These are phyloP conservation scores for Microplitis deprimator DNA, from an alignment of 2,888 invertebrate species.

Conservation along the genomic window DNA sequence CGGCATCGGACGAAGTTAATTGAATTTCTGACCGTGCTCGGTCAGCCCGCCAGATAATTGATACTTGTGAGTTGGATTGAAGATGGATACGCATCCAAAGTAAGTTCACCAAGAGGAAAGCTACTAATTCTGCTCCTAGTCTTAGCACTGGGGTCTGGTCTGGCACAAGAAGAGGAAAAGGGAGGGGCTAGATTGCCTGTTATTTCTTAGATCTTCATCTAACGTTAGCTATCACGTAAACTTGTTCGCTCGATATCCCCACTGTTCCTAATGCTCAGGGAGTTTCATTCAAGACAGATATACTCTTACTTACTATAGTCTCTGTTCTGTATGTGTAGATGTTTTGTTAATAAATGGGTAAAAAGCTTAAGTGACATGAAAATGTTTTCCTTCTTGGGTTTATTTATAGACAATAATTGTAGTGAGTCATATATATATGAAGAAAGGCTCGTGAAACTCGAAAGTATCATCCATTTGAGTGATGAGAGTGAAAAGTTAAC, in stretches of 20 bases:
- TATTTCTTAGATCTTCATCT: slow-evolving; percentile 16
- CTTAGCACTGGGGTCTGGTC: neutral
- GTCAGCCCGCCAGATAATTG: slow-evolving; percentile 46
- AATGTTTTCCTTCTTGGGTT: slow-evolving; percentile 13
- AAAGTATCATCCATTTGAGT: slow-evolving; percentile 6
- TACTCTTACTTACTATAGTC: too few species aligned
- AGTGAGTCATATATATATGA: neutral
- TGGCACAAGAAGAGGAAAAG: neutral
- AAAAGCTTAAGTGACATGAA: slow-evolving; percentile 1
- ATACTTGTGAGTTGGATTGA: slow-evolving; percentile 28
- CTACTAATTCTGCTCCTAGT: too few species aligned
- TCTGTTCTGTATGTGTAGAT: neutral
- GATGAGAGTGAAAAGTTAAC: slow-evolving; percentile 15
- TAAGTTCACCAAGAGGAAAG: slow-evolving; percentile 6
- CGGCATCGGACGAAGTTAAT: slow-evolving; percentile 41
- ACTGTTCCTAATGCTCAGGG: too few species aligned
- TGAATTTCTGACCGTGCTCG: slow-evolving; percentile 43
- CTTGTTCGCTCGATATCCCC: slow-evolving; percentile 12
- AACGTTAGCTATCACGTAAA: slow-evolving; percentile 4
- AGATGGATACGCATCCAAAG: slow-evolving; percentile 9
- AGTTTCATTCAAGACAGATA: too few species aligned
- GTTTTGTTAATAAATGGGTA: neutral
- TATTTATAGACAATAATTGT: neutral
- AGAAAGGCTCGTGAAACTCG: slow-evolving; percentile 6
- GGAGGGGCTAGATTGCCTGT: slow-evolving; percentile 2